phyloP scores from a whole-genome alignment of 2,113 vertebrate species.

The Phainopepla nitens region DNA sequence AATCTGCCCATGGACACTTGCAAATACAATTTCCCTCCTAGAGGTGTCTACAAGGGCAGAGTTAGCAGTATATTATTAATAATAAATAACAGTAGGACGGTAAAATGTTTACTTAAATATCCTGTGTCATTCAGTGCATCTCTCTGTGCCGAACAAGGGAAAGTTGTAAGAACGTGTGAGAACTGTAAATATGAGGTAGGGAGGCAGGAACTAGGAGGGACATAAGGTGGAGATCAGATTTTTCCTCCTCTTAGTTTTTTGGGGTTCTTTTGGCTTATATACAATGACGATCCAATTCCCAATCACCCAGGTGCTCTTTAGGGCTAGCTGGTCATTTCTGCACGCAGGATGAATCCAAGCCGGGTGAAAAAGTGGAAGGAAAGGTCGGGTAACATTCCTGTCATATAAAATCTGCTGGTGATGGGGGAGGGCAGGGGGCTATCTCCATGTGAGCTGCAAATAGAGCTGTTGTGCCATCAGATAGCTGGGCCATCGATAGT shows the following conservation, averaged over 20 bases:
- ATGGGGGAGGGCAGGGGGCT: not conserved
- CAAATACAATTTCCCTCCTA: not conserved
- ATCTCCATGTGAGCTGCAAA: not conserved
- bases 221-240: not conserved
- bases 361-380: not conserved
- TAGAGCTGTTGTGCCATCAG: constrained; percentile 49
- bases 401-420: not conserved
- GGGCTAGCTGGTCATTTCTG: not conserved
- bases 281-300: not conserved
- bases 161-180: not conserved
- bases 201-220: not conserved
- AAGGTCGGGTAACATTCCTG: not conserved
- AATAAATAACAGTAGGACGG: constrained; percentile 20
- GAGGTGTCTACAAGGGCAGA: constrained; percentile 56
- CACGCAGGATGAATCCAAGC: not conserved
- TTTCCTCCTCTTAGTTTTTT: not conserved
- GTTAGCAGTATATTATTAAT: constrained; percentile 46
- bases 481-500: constrained; percentile 49
- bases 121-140: not conserved
- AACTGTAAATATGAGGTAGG: not conserved
- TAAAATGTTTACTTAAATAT: constrained; percentile 25
- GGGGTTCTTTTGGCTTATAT: not conserved
- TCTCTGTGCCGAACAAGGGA: not conserved
- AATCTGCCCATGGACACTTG: not conserved
- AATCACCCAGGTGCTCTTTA: rapidly evolving